phyloP scores from a whole-genome alignment of 2,888 invertebrate species.

The Apotomis betuletana region DNA sequence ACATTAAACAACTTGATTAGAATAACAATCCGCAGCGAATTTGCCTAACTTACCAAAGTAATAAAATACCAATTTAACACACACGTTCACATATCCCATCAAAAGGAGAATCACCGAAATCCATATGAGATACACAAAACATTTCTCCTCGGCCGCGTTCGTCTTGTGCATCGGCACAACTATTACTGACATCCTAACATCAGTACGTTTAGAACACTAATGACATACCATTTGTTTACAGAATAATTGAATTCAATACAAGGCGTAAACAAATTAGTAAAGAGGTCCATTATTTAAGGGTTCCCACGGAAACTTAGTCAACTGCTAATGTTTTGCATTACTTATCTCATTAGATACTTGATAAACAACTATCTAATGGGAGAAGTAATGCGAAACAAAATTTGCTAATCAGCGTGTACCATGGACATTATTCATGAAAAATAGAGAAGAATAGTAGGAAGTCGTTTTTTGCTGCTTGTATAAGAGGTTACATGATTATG shows the following conservation, averaged over 20 bases:
- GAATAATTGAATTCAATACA: background rate
- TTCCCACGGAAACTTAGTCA: background rate
- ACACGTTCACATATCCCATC: conserved; percentile 58
- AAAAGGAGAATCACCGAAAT: conserved; percentile 52
- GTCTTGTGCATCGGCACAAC: conserved; percentile 1
- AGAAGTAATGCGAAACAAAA: conserved; percentile 19
- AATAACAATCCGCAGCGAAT: background rate
- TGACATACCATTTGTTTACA: background rate
- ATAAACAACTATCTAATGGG: conserved; percentile 16
- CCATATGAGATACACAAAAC: conserved; percentile 48
- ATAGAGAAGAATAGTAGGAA: too few relatives aligned
- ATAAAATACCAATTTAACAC: conserved; percentile 62
- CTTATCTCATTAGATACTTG: background rate
- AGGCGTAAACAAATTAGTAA: conserved; percentile 26
- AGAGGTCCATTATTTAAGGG: conserved; percentile 10
- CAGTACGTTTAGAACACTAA: background rate
- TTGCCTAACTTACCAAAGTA: conserved; percentile 59
- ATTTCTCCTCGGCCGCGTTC: conserved; percentile 45
- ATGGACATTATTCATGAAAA: background rate
- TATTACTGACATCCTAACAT: conserved; percentile 23
- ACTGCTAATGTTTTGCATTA: background rate
- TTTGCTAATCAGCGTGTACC: conserved; percentile 28
- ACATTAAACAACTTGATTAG: background rate
- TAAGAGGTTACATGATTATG: too few relatives aligned
- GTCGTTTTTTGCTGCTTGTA: too few relatives aligned